Percentiles rank a stretch among this genome's conserved stretches.
phyloP scores from a whole-genome alignment of 2,797 vertebrate species.

The Thalassophryne amazonica region DNA sequence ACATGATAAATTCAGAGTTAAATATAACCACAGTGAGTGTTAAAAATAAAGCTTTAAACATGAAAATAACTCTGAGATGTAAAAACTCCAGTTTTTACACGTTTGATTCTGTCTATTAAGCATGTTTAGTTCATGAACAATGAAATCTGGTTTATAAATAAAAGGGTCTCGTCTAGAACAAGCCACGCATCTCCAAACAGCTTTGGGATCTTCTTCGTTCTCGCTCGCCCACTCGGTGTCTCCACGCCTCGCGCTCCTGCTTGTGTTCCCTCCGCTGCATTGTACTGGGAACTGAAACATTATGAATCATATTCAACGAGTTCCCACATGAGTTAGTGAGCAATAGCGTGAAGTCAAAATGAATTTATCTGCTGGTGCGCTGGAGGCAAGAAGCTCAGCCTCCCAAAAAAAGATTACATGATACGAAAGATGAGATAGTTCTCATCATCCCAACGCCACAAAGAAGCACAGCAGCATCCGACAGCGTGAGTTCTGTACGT shows the following conservation, averaged over 20 bases:
- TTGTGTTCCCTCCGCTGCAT: not conserved
- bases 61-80: too few relatives aligned
- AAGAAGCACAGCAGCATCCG: too few relatives aligned
- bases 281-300: not conserved
- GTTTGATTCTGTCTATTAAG: too few relatives aligned
- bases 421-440: not conserved
- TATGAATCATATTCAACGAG: constrained; percentile 27
- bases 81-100: too few relatives aligned
- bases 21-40: too few relatives aligned
- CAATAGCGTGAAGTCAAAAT: not conserved
- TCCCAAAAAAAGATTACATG: not conserved
- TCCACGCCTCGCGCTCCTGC: not conserved
- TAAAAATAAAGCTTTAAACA: too few relatives aligned
- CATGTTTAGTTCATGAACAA: too few relatives aligned
- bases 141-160: too few relatives aligned
- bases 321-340: constrained; percentile 10
- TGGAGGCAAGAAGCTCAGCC: constrained; percentile 2
- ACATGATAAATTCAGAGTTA: too few relatives aligned
- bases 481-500: too few relatives aligned
- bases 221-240: not conserved
- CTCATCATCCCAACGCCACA: constrained; percentile 2
- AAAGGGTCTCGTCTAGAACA: too few relatives aligned
- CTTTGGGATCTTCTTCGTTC: not conserved
- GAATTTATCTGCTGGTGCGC: constrained; percentile 18
- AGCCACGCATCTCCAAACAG: not conserved